Base-by-base conservation (phyloP, 2,113 vertebrate genomes). In the Ciconia boyciana region DNA sequence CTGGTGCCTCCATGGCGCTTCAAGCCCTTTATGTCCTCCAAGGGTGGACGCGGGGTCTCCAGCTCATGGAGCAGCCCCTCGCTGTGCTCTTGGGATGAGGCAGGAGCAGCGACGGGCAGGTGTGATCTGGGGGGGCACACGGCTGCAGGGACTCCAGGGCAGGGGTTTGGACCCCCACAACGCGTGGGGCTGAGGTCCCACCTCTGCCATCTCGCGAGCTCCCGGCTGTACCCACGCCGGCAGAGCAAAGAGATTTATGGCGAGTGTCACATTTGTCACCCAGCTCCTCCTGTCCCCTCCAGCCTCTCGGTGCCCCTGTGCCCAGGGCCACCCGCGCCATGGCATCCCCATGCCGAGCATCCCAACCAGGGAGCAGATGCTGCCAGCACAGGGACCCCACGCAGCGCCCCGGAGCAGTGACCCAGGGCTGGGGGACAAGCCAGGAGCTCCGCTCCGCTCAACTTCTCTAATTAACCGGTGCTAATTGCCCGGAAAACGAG, bases 401-500 rank as follows among this genome's bases (percentile, higher is more conserved):
- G 3, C 25, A 22, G 10, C 16, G 2, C 49, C 49, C 14, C 5
- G 4, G 21, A 34, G 22, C 62, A 24, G 62, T 32, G 16, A 25
- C 90, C 43, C 54, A 4, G 61, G 26, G 51, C 13, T 58, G 68
- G 39, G 39, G 55, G 26, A 55, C 65, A 32, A 66, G 61, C 75
- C 89, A 39, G 87, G 44, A 81, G 13, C 88, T 93, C 60, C 4
- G 28, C 48, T 54, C 41, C 1, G 7, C 77, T 96, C 74, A 13
- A 31, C 48, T 46, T 76, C 83, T 82, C 90, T 96, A 95, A 92
- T 96, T 92, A 95, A 82, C 70, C 16, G 46, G 34, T 2, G 83
- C 32, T 96, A 96, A 95, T 96, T 90, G 91, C 85, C 89, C 13
- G 29, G 88, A 90, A 82, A 96, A 93, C 22, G 39, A 96, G 25